Conservation (phyloP, 2,888 invertebrate species). For the Lasioglossum malachurum region DNA sequence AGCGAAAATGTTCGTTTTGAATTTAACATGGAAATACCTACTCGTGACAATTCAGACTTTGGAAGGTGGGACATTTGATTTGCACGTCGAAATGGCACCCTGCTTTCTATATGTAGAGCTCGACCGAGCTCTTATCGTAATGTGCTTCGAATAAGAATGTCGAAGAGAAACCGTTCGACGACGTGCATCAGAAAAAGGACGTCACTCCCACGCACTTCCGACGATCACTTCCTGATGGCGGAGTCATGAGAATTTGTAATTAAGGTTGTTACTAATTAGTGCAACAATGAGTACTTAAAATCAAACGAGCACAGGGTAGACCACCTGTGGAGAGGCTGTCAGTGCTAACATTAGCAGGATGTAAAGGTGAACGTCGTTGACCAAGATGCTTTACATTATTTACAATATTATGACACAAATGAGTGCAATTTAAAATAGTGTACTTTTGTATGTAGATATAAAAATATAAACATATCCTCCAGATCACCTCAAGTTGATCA, state of each 20-base stretch:
- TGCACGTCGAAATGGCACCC: background rate
- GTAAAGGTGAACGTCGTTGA: background rate
- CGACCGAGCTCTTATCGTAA: slow-evolving; percentile 23
- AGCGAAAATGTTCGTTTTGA: background rate
- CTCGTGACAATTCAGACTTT: background rate
- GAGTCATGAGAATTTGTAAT: background rate
- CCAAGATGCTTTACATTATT: background rate
- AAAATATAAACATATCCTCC: background rate
- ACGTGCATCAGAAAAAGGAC: background rate
- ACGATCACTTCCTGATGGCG: background rate
- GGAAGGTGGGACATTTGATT: background rate
- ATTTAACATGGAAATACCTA: background rate
- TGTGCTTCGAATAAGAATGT: slow-evolving; percentile 22
- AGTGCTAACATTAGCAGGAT: background rate
- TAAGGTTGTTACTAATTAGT: background rate
- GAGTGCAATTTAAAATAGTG: background rate
- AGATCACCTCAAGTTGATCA: background rate
- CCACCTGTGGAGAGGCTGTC: background rate
- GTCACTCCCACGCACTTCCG: background rate
- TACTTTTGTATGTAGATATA: background rate
- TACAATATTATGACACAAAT: background rate
- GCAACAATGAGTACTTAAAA: background rate
- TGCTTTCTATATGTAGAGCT: slow-evolving; percentile 38
- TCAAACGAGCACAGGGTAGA: background rate
- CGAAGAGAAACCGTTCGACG: slow-evolving; percentile 19